These are phyloP conservation scores for Stictocephala bisonia DNA, from an alignment of 2,888 invertebrate species.

Conservation along the genomic window DNA sequence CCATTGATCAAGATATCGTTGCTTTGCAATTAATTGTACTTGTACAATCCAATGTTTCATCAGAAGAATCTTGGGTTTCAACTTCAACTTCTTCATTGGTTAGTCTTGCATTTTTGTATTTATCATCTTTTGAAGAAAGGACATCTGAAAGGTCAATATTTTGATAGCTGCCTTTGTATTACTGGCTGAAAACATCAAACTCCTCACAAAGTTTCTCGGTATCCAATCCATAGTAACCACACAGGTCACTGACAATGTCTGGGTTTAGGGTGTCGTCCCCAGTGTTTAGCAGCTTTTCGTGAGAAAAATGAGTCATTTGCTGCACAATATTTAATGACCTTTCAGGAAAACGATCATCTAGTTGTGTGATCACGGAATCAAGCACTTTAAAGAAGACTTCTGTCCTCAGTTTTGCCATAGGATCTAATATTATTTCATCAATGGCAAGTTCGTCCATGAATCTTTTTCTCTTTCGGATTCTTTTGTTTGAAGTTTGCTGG, in stretches of 20 bases:
- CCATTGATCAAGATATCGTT: conserved; percentile 10
- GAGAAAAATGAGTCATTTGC: conserved; percentile 14
- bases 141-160: conserved; percentile 11
- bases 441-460: conserved; percentile 35
- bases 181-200: conserved; percentile 9
- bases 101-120: neutral
- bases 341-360: conserved; percentile 29
- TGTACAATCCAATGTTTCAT: no score
- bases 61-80: conserved; percentile 11
- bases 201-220: neutral
- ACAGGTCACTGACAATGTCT: conserved; percentile 1
- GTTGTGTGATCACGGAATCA: conserved; percentile 18
- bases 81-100: conserved; percentile 21
- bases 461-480: conserved; percentile 10
- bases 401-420: conserved; percentile 1
- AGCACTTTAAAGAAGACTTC: conserved; percentile 29
- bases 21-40: neutral
- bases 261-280: neutral
- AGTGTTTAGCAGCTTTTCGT: neutral
- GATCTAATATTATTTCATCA: conserved; percentile 23
- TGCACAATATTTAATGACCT: conserved; percentile 2
- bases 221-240: no score
- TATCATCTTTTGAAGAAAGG: neutral
- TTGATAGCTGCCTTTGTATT: conserved; percentile 14
- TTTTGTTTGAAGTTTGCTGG: conserved; percentile 1